These are phyloP conservation scores for Enteromius mattozi DNA, from an alignment of 2,797 vertebrate species.

Conservation along the genomic window DNA sequence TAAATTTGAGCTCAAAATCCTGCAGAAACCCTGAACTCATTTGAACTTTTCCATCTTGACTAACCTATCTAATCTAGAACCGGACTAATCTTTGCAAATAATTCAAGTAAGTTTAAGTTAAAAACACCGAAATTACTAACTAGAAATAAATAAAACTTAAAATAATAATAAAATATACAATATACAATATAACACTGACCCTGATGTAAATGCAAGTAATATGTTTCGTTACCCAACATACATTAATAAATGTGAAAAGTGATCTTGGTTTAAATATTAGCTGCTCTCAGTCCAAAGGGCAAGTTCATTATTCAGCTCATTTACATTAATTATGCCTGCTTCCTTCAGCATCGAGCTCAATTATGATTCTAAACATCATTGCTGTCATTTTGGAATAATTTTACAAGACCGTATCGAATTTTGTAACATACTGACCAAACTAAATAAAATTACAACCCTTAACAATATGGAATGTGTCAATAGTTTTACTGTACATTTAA, in stretches of 20 bases:
- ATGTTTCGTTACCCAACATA: constrained; percentile 29
- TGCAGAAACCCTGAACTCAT: background rate
- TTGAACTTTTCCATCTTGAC: background rate
- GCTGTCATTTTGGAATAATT: constrained; percentile 17
- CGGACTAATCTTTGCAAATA: background rate
- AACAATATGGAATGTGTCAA: background rate
- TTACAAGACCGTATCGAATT: background rate
- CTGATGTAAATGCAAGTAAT: constrained; percentile 34
- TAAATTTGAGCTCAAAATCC: background rate
- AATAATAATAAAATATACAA: background rate
- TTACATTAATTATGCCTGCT: constrained; percentile 51
- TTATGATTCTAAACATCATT: constrained; percentile 30
- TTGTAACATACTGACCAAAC: constrained; percentile 14
- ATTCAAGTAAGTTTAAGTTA: background rate
- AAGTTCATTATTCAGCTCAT: constrained; percentile 54
- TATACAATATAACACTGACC: constrained; percentile 28
- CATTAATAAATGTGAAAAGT: constrained; percentile 36
- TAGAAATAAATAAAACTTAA: background rate
- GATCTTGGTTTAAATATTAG: constrained; percentile 41
- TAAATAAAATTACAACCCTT: background rate
- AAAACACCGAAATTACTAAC: background rate
- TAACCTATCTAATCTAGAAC: no score
- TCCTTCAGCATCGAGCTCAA: constrained; percentile 35
- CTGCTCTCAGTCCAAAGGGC: constrained; percentile 43
- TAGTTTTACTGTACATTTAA: constrained; percentile 1